Percentiles rank a stretch among this genome's conserved stretches.
Conservation (phyloP, 1,140 invertebrate species). For the Thaumetopoea pityocampa region DNA sequence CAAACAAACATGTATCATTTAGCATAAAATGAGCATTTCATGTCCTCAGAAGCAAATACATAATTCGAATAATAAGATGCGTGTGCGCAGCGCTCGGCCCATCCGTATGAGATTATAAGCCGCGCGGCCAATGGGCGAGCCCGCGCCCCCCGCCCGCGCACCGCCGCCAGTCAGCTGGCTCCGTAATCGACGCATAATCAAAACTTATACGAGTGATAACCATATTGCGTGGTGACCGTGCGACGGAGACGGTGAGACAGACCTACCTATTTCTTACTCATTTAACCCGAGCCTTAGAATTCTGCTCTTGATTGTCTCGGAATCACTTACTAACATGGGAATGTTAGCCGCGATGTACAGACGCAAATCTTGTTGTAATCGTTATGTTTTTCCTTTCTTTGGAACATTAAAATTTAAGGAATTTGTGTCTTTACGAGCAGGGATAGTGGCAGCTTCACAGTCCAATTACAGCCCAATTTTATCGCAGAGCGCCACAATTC, state of each 20-base stretch:
- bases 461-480: no score
- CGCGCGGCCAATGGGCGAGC: constrained; percentile 21
- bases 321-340: no score
- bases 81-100: constrained; percentile 27
- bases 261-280: no score
- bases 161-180: constrained; percentile 13
- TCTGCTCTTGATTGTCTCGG: no score
- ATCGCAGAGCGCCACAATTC: not conserved
- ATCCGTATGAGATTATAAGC: constrained; percentile 30
- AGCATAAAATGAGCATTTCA: constrained; percentile 13
- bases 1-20: no score
- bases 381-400: no score
- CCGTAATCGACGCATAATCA: constrained; percentile 26
- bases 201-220: constrained; percentile 31
- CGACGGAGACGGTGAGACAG: constrained; percentile 16
- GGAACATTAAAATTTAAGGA: no score
- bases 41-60: constrained; percentile 12
- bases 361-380: no score
- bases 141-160: constrained; percentile 11
- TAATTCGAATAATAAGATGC: constrained; percentile 22
- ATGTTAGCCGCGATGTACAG: no score
- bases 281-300: no score
- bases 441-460: no score
- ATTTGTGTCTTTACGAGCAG: no score
- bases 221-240: constrained; percentile 24